These are phyloP conservation scores for Promerops cafer DNA, from an alignment of 2,113 vertebrate genomes.

Conservation along the genomic window DNA sequence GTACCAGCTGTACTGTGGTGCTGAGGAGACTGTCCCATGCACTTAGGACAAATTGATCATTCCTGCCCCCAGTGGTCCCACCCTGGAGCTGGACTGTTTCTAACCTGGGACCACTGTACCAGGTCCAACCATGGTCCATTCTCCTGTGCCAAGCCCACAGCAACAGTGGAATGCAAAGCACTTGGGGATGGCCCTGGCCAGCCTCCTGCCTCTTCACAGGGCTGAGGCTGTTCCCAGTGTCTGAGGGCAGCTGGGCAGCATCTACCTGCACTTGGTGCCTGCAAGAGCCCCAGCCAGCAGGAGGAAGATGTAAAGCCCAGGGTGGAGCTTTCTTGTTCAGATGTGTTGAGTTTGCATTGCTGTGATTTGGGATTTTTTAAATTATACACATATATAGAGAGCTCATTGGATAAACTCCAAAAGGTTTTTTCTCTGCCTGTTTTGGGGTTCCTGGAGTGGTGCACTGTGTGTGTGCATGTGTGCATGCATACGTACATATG, in stretches of 20 bases:
- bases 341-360: conserved; percentile 4
- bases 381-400: not conserved
- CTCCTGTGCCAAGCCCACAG: not conserved
- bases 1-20: not conserved
- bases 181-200: not conserved
- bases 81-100: not conserved
- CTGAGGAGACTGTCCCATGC: not conserved
- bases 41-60: not conserved
- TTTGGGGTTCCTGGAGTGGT: not conserved
- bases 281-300: conserved; percentile 6
- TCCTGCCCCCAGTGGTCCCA: not conserved
- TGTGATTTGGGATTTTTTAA: not conserved
- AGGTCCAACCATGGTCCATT: not conserved
- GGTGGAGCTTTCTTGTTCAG: conserved; percentile 18
- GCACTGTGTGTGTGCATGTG: not conserved
- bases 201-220: not conserved
- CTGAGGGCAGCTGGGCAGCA: not conserved
- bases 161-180: not conserved
- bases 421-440: not conserved
- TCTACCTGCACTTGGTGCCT: not conserved
- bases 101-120: not conserved
- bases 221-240: not conserved
- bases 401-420: not conserved
- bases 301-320: not conserved
- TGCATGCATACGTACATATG: too few species aligned